These are phyloP conservation scores for Aurelia sp. DNA, from an alignment of 30 jellyfish, hydroid and myxozoan genomes.

Conservation along the genomic window DNA sequence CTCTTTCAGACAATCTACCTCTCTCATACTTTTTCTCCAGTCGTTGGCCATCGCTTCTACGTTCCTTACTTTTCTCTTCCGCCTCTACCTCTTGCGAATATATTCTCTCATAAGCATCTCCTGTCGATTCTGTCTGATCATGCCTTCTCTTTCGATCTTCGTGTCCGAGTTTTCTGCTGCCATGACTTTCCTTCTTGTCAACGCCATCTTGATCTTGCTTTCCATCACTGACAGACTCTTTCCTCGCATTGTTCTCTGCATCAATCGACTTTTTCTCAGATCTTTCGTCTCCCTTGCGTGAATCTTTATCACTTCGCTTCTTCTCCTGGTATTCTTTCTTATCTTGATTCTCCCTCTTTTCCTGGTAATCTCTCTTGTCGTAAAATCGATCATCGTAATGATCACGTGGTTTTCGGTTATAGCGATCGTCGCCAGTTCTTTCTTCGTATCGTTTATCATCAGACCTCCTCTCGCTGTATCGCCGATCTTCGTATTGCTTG, in stretches of 20 bases:
- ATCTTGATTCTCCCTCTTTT: conserved; percentile 41
- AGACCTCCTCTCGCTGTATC: conserved; percentile 14
- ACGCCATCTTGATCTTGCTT: conserved; percentile 1
- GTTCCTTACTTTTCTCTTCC: conserved; percentile 45
- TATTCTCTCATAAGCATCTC: conserved; percentile 14
- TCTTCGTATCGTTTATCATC: conserved; percentile 9
- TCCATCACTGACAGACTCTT: background rate
- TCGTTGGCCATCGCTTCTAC: conserved; percentile 24
- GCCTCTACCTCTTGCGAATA: conserved; percentile 58
- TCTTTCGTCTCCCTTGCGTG: conserved; percentile 40
- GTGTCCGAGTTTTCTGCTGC: conserved; percentile 23
- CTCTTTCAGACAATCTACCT: conserved; percentile 34
- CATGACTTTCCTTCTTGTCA: conserved; percentile 3
- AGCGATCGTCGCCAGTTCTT: background rate
- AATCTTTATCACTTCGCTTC: conserved; percentile 22
- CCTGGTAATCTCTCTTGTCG: conserved; percentile 9
- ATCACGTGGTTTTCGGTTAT: background rate
- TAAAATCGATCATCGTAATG: conserved; percentile 14
- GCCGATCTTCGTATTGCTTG: conserved; percentile 20
- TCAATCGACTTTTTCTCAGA: background rate
- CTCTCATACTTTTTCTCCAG: conserved; percentile 42
- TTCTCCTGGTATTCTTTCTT: conserved; percentile 1
- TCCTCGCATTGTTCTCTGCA: conserved; percentile 30
- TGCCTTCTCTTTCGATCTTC: conserved; percentile 69
- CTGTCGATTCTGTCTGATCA: conserved; percentile 47